Evolutionary conservation across 2,888 invertebrate genomes (phyloP).

Genomic region (Acanthacorydalis orientalis): DNA sequence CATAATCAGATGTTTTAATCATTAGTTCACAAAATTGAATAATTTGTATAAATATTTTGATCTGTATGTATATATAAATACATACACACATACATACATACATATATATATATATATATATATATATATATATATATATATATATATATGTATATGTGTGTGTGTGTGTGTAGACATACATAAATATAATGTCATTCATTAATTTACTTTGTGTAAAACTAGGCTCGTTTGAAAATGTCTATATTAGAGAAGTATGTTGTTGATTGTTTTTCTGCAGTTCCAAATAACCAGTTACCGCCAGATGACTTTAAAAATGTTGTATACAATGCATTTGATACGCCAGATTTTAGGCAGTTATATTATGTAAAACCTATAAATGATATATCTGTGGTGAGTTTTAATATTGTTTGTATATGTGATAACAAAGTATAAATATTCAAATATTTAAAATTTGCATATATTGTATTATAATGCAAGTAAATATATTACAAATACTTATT

Average conservation of each 20-base stretch:
- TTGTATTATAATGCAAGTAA: too few relatives aligned
- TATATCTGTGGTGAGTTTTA: constrained; percentile 37
- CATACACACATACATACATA: too few relatives aligned
- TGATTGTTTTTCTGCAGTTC: constrained; percentile 49
- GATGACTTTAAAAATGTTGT: constrained; percentile 41
- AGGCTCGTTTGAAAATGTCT: constrained; percentile 44
- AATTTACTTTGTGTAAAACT: constrained; percentile 7
- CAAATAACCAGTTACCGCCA: constrained; percentile 42
- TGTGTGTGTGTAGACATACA: not conserved
- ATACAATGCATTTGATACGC: constrained; percentile 37
- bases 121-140: too few relatives aligned
- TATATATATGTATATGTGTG: not conserved
- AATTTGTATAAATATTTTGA: too few relatives aligned
- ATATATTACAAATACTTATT: too few relatives aligned
- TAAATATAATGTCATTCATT: constrained; percentile 6
- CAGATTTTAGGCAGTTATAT: constrained; percentile 47
- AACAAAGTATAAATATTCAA: too few relatives aligned
- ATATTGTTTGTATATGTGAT: constrained; percentile 1
- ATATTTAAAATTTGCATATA: too few relatives aligned
- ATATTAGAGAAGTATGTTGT: constrained; percentile 45
- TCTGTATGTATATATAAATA: too few relatives aligned
- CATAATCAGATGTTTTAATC: too few relatives aligned
- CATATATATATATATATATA: too few relatives aligned
- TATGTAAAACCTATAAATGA: constrained; percentile 63
- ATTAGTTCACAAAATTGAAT: too few relatives aligned